Conservation (phyloP, 2,797 vertebrate genomes). For the Distichodus sexfasciatus region DNA sequence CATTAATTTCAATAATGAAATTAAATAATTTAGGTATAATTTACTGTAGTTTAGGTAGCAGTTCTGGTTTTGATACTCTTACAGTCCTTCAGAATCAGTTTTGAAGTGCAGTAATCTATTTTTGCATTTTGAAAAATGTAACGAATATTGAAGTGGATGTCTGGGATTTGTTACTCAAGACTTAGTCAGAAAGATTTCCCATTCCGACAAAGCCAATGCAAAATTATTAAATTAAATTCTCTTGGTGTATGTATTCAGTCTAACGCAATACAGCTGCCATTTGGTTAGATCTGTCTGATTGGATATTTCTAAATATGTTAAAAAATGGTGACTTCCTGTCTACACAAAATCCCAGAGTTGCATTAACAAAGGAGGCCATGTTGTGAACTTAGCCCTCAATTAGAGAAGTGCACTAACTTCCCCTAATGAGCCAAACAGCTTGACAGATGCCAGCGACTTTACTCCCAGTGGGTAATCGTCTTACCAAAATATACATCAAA, state of each 20-base stretch:
- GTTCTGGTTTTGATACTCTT: no score
- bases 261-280: not conserved
- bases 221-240: not conserved
- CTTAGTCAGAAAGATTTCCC: no score
- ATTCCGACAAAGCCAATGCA: no score
- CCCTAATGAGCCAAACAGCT: conserved; percentile 54
- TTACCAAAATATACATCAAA: conserved; percentile 57
- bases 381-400: conserved; percentile 55
- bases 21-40: no score
- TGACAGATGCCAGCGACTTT: conserved; percentile 48
- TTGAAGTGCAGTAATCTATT: no score
- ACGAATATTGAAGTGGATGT: no score
- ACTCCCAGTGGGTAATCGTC: conserved; percentile 52
- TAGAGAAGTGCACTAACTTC: conserved; percentile 54
- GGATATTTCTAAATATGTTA: conserved; percentile 7
- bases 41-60: no score
- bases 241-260: not conserved
- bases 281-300: conserved; percentile 30
- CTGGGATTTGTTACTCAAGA: no score
- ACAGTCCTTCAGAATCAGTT: no score
- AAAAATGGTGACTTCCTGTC: conserved; percentile 16
- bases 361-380: conserved; percentile 44
- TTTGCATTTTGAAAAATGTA: no score
- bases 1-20: no score
- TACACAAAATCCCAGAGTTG: conserved; percentile 29